A percentile compares a stretch with the other conserved stretches of the same genome.
phyloP scores from a whole-genome alignment of 2,888 invertebrate genomes.

The Eudasyphora cyanicolor region DNA sequence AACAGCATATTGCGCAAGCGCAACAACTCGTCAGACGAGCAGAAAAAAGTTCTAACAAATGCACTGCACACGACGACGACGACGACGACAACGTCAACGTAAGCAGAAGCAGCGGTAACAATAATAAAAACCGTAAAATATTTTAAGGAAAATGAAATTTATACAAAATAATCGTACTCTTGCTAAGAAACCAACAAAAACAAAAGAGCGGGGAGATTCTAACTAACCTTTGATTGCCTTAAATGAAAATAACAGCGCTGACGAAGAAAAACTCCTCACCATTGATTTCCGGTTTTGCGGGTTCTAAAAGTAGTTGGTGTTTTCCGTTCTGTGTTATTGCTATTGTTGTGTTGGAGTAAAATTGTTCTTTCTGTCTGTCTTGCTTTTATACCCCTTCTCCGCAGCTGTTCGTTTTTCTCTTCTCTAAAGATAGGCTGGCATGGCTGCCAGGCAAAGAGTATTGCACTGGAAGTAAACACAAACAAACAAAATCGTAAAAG shows the following conservation, averaged over 20 bases:
- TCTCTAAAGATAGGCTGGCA: too few relatives aligned
- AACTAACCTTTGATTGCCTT: conserved; percentile 28
- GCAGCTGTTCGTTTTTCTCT: too few relatives aligned
- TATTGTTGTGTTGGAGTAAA: neutral
- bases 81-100: neutral
- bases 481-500: conserved; percentile 30
- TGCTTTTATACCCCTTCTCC: too few relatives aligned
- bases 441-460: too few relatives aligned
- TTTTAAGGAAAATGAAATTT: conserved; percentile 43
- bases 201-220: neutral
- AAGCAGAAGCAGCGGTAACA: conserved; percentile 24
- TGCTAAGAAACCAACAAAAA: conserved; percentile 16
- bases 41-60: conserved; percentile 26
- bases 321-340: neutral
- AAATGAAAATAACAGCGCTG: conserved; percentile 39
- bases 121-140: conserved; percentile 29
- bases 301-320: conserved; percentile 9
- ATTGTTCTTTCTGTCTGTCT: neutral
- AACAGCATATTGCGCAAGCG: conserved; percentile 17
- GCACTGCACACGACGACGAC: neutral
- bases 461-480: neutral
- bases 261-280: too few relatives aligned
- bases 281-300: conserved; percentile 42
- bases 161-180: neutral
- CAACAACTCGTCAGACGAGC: neutral